These are phyloP conservation scores for Campoplex capitator DNA, from an alignment of 2,888 invertebrate genomes.

Conservation along the genomic window DNA sequence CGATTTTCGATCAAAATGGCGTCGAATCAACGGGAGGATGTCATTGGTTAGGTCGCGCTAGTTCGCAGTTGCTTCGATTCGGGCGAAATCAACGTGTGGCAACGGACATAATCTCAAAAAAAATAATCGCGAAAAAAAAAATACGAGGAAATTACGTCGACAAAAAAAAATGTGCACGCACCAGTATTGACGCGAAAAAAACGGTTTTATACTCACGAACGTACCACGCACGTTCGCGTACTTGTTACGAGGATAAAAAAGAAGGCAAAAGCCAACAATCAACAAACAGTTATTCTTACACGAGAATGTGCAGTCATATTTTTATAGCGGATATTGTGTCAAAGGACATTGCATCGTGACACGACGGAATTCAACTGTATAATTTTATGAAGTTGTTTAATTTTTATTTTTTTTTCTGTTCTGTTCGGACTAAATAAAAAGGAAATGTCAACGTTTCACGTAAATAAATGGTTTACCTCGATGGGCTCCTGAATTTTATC, in stretches of 20 bases:
- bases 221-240: not conserved
- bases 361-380: not conserved
- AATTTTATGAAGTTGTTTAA: not conserved
- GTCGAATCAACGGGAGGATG: not conserved
- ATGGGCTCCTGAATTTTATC: constrained; percentile 66
- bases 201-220: not conserved
- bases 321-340: not conserved
- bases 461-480: constrained; percentile 72
- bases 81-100: not conserved
- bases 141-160: not conserved
- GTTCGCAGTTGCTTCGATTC: not conserved
- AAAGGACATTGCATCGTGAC: not conserved
- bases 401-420: not conserved
- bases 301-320: not conserved
- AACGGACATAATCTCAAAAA: not conserved
- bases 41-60: too few species aligned
- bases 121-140: not conserved
- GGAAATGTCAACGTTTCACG: not conserved
- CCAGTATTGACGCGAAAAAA: not conserved
- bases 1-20: not conserved
- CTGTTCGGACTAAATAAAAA: not conserved
- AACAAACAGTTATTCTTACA: not conserved
- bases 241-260: not conserved
- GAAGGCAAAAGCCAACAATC: not conserved
- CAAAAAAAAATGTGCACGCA: not conserved